Evolutionary conservation across 2,888 invertebrate species (phyloP), one percentile per base, ranked within the genome.

Genomic region (Ligdia adustata): DNA sequence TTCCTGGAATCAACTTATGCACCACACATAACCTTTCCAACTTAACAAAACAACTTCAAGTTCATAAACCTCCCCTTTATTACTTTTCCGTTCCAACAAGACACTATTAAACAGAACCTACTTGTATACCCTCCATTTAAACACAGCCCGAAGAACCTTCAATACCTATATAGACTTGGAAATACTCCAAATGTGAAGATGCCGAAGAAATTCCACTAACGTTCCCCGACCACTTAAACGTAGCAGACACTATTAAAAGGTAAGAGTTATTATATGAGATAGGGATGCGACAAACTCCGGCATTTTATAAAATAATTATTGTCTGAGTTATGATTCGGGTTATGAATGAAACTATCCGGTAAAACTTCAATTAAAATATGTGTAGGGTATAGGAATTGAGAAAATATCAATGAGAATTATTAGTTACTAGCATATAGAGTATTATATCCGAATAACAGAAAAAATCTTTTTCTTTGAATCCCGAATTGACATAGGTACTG

Each of bases 131-230:
- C 65, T 75, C 72, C 70, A 73, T 80, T 78, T 73, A 78, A 76
- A 69, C 62, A 61, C 60, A 63, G 66, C 41, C 47, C 51, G 64
- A 67, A n/a, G 69, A 66, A 66, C 62, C 69, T 72, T 76, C 76
- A 64, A 81, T 79, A 75, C 69, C 69, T 72, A 75, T 82, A 82
- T 85, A 82, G 79, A 73, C 71, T 84, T 86, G 87, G 84, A 83
- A 61, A 70, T 66, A 56, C 75, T 87, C 87, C 86, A 88, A 86
- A 82, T 81, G 76, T 73, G 72, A 75, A 76, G 74, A 75, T 69
- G 74, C 69, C 63, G 68, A 57, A 64, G 69, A 64, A 75, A 73
- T 69, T 70, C 68, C 66, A 52, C 50, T 50, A 50, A 54, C 52
- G 55, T 49, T 53, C 55, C 53, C 55, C 55, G 54, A 58, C 55